Conservation (phyloP, 2,113 vertebrate species). For the Sakesphorus luctuosus region DNA sequence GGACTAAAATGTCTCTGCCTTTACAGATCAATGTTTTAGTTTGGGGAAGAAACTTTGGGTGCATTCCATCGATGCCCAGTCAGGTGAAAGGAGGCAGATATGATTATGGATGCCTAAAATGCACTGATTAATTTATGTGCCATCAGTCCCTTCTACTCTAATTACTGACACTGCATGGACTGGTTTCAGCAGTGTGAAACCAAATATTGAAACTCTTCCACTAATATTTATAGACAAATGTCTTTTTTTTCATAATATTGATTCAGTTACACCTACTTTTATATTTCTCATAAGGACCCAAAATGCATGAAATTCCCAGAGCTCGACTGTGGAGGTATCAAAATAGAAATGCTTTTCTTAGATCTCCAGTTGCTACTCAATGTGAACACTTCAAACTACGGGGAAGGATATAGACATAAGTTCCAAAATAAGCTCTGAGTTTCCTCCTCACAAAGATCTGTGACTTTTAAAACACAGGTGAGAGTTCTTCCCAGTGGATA, state of each 20-base stretch:
- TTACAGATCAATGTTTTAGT: not conserved
- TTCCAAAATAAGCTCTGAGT: not conserved
- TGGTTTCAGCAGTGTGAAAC: not conserved
- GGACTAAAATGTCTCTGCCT: not conserved
- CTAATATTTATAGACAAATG: not conserved
- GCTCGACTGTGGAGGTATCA: not conserved
- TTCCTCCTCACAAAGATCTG: not conserved
- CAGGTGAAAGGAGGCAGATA: not conserved
- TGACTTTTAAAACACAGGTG: not conserved
- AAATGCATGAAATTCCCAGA: not conserved
- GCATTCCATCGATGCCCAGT: not conserved
- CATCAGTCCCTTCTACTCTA: not conserved
- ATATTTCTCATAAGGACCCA: not conserved
- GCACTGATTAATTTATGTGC: not conserved
- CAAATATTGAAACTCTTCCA: constrained; percentile 1
- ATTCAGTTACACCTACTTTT: not conserved
- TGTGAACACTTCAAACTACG: not conserved
- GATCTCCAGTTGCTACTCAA: constrained; percentile 5
- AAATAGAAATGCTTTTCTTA: constrained; percentile 45
- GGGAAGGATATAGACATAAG: not conserved
- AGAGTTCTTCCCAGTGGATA: not conserved
- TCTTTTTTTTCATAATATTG: not conserved
- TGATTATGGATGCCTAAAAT: not conserved
- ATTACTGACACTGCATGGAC: not conserved
- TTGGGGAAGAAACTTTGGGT: not conserved